phyloP scores from a whole-genome alignment of 2,888 invertebrate species.

The Anticlea derivata region DNA sequence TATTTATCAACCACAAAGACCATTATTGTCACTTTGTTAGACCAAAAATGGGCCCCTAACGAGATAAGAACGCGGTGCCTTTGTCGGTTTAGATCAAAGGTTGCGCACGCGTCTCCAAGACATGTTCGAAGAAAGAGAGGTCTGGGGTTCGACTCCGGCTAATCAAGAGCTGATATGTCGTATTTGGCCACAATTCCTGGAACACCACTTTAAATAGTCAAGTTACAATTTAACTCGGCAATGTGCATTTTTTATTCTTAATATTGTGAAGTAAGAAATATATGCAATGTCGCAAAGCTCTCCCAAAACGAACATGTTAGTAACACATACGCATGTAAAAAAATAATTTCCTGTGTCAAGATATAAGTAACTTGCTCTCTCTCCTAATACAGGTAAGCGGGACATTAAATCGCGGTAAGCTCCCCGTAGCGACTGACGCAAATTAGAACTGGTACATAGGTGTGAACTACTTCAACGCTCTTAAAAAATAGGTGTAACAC shows the following conservation, averaged over 20 bases:
- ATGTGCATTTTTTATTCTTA: constrained; percentile 17
- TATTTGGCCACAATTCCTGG: constrained; percentile 53
- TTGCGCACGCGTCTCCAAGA: constrained; percentile 60
- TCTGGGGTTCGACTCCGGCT: constrained; percentile 65
- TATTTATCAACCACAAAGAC: constrained; percentile 75
- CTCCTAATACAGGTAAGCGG: constrained; percentile 31
- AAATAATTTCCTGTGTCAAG: constrained; percentile 31
- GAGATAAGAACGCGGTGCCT: constrained; percentile 76
- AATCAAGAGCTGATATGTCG: constrained; percentile 70
- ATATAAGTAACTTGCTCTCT: constrained; percentile 23
- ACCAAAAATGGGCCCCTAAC: constrained; percentile 72
- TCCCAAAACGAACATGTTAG: constrained; percentile 24
- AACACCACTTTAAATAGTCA: constrained; percentile 40
- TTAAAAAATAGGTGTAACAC: constrained; percentile 27
- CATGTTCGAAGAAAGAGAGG: constrained; percentile 72
- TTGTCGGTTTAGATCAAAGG: constrained; percentile 75
- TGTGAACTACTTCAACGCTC: constrained; percentile 33
- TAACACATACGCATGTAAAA: constrained; percentile 28
- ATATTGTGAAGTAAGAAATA: constrained; percentile 21
- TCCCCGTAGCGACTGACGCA: constrained; percentile 30
- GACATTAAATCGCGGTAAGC: constrained; percentile 24
- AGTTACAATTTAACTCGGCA: constrained; percentile 16
- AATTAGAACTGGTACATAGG: constrained; percentile 33
- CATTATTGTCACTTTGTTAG: constrained; percentile 75
- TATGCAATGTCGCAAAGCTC: constrained; percentile 29